Conservation (phyloP, 2,888 invertebrate species). For the Galerucella calmariensis region DNA sequence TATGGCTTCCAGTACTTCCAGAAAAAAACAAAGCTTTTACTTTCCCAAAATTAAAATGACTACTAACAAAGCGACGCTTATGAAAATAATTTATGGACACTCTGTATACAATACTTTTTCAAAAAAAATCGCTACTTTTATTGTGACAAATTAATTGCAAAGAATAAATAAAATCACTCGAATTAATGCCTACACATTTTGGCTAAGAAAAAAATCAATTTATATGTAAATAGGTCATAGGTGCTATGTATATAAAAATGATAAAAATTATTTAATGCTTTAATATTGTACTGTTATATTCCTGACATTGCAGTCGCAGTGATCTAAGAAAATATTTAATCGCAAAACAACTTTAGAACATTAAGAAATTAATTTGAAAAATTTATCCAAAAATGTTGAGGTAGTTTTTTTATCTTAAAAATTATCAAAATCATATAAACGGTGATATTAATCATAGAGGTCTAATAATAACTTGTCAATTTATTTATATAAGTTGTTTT, state of each 20-base stretch:
- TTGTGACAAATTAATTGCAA: neutral
- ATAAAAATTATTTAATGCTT: constrained; percentile 35
- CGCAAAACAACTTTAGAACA: constrained; percentile 19
- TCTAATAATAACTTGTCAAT: neutral
- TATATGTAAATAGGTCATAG: constrained; percentile 53
- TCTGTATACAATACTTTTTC: too few relatives aligned
- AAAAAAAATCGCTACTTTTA: neutral
- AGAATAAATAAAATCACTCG: constrained; percentile 12
- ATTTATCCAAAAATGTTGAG: neutral
- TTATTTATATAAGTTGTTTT: too few relatives aligned
- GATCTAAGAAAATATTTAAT: constrained; percentile 34
- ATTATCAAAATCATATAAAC: neutral
- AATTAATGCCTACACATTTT: constrained; percentile 38
- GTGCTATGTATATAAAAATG: constrained; percentile 48
- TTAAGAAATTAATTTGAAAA: constrained; percentile 2
- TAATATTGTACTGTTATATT: constrained; percentile 29
- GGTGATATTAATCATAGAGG: neutral
- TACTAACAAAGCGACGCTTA: too few relatives aligned
- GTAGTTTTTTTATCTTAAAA: neutral
- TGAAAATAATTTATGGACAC: too few relatives aligned
- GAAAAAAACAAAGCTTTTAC: too few relatives aligned
- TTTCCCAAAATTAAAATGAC: too few relatives aligned
- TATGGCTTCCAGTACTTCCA: too few relatives aligned
- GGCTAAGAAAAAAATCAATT: constrained; percentile 36
- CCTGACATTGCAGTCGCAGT: constrained; percentile 31